A percentile compares a stretch with the other conserved stretches of the same genome.
Conservation (phyloP, 2,113 vertebrate genomes). For the Symphodus melops region DNA sequence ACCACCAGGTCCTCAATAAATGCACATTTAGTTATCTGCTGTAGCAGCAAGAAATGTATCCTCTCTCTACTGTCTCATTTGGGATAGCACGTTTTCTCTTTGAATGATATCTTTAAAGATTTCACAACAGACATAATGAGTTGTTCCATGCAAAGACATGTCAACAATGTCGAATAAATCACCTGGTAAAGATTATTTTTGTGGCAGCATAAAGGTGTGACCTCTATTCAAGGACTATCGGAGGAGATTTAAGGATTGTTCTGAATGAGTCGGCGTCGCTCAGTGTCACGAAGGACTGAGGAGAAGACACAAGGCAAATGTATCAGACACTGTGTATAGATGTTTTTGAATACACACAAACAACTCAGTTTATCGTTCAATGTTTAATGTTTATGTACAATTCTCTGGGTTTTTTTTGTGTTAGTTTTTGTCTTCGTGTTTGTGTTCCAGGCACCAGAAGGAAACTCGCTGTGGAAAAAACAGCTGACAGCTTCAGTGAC, state of each 20-base stretch:
- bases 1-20: conserved; percentile 58
- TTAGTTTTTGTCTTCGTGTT: not conserved
- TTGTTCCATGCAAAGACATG: too few relatives aligned
- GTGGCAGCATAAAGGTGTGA: conserved; percentile 1
- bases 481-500: not conserved
- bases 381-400: too few relatives aligned
- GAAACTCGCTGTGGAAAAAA: too few relatives aligned
- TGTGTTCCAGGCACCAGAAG: not conserved
- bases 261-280: conserved; percentile 20
- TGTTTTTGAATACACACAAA: too few relatives aligned
- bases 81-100: not conserved
- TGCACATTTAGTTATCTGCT: conserved; percentile 47
- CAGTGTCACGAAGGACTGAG: conserved; percentile 11
- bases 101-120: not conserved
- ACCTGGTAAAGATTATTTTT: not conserved
- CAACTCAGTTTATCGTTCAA: too few relatives aligned
- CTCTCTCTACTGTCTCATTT: conserved; percentile 1
- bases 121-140: not conserved
- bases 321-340: not conserved
- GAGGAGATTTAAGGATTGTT: conserved; percentile 6
- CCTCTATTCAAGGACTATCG: conserved; percentile 1
- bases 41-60: conserved; percentile 35
- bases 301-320: not conserved
- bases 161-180: not conserved
- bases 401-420: too few relatives aligned